These are phyloP conservation scores for Arge pagana DNA, from an alignment of 2,888 invertebrate species.

Conservation along the genomic window DNA sequence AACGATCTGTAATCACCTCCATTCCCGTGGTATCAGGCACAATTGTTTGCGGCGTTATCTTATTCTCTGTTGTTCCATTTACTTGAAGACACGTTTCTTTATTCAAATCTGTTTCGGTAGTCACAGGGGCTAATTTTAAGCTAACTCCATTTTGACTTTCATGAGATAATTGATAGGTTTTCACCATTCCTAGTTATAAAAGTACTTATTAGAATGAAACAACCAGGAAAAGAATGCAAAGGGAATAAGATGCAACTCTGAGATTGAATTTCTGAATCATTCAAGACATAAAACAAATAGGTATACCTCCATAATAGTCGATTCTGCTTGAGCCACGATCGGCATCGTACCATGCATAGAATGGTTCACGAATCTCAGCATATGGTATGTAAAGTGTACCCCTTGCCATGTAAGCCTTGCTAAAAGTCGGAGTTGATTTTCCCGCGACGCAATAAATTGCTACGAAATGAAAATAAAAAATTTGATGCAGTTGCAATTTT, in stretches of 20 bases:
- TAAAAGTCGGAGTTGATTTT: constrained; percentile 67
- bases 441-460: constrained; percentile 26
- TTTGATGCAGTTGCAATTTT: not conserved
- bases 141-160: constrained; percentile 71
- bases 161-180: constrained; percentile 79
- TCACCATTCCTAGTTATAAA: constrained; percentile 72
- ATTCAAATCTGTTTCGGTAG: constrained; percentile 75
- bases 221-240: not conserved
- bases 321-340: constrained; percentile 79
- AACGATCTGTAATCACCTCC: constrained; percentile 55
- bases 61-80: constrained; percentile 70
- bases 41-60: constrained; percentile 74
- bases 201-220: not conserved
- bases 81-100: constrained; percentile 80
- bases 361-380: constrained; percentile 91
- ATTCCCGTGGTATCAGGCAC: constrained; percentile 82
- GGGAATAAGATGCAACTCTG: not conserved
- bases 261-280: constrained; percentile 3
- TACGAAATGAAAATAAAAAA: constrained; percentile 16
- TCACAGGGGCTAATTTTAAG: constrained; percentile 84
- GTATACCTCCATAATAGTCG: constrained; percentile 85
- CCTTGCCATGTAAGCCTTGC: constrained; percentile 72
- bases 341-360: constrained; percentile 85
- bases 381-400: constrained; percentile 87
- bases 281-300: not conserved